phyloP scores from a whole-genome alignment of 2,113 vertebrate species.

The Hemicordylus capensis region DNA sequence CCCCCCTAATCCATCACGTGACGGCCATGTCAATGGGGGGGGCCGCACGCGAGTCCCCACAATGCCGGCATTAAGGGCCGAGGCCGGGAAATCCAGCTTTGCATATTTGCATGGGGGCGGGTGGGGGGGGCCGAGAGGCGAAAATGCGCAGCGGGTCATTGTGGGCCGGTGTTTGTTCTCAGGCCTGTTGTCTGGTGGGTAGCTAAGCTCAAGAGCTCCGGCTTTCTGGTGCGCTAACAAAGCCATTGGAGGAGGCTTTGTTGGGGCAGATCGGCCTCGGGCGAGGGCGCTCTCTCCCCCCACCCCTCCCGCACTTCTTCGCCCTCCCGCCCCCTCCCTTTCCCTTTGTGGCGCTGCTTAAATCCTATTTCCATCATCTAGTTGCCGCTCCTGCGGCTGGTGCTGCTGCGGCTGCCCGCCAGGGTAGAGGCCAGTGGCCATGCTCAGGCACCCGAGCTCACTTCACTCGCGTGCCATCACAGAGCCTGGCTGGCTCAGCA shows the following conservation, averaged over 20 bases:
- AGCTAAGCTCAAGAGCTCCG: slow-evolving; percentile 67
- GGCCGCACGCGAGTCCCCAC: slow-evolving; percentile 87
- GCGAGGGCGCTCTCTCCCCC: neutral
- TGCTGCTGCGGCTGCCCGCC: neutral
- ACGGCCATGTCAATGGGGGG: slow-evolving; percentile 77
- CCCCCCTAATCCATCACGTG: slow-evolving; percentile 81
- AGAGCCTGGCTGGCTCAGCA: neutral
- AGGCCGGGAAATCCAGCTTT: slow-evolving; percentile 68
- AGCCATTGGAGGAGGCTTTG: slow-evolving; percentile 72
- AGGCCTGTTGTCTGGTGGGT: slow-evolving; percentile 79
- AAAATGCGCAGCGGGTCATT: slow-evolving; percentile 56
- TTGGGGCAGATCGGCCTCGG: slow-evolving; percentile 66
- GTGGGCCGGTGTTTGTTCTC: slow-evolving; percentile 81
- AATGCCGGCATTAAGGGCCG: slow-evolving; percentile 80
- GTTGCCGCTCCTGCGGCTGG: neutral
- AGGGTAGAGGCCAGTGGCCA: slow-evolving; percentile 29
- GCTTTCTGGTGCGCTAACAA: slow-evolving; percentile 84
- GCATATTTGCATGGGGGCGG: slow-evolving; percentile 80
- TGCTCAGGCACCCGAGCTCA: slow-evolving; percentile 62
- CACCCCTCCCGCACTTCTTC: neutral
- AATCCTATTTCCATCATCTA: slow-evolving; percentile 55
- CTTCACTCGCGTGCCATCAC: slow-evolving; percentile 83
- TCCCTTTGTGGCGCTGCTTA: slow-evolving; percentile 34
- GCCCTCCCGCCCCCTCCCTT: slow-evolving; percentile 3
- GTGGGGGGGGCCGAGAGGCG: neutral